Evolutionary conservation across 2,797 vertebrate species (phyloP).

Genomic region (Gallirallus australis): DNA sequence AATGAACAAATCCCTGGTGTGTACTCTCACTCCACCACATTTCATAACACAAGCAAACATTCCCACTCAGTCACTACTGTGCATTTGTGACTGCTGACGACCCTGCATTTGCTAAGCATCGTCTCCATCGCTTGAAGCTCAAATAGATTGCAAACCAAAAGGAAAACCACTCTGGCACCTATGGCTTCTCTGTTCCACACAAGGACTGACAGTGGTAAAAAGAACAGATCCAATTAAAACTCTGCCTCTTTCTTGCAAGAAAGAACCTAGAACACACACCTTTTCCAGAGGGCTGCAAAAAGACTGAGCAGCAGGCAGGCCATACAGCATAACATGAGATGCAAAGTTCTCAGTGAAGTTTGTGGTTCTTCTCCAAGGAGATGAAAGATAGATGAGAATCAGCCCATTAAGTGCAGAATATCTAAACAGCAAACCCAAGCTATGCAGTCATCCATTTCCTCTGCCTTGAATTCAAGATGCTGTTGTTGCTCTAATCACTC

Average conservation of each 20-base stretch:
- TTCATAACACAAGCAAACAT: conserved; percentile 77
- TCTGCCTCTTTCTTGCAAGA: background rate
- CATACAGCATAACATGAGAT: background rate
- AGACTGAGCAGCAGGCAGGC: background rate
- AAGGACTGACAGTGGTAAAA: background rate
- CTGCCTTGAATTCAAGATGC: conserved; percentile 70
- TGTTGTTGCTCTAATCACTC: conserved; percentile 45
- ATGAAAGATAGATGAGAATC: conserved; percentile 29
- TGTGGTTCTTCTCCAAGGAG: background rate
- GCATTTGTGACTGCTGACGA: conserved; percentile 63
- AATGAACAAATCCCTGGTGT: conserved; percentile 81
- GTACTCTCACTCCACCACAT: conserved; percentile 73
- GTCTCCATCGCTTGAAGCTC: conserved; percentile 46
- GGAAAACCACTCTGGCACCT: background rate
- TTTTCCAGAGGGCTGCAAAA: background rate
- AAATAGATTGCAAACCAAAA: conserved; percentile 42
- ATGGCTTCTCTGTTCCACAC: background rate
- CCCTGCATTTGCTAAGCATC: conserved; percentile 54
- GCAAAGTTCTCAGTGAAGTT: background rate
- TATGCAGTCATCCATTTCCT: conserved; percentile 59
- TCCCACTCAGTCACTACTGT: conserved; percentile 35
- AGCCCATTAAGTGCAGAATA: background rate
- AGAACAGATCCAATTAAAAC: background rate
- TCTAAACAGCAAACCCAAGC: conserved; percentile 35
- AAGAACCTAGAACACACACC: background rate